These are phyloP conservation scores for Drosophila gunungcola DNA, from an alignment of 1,140 invertebrate genomes.

Conservation along the genomic window DNA sequence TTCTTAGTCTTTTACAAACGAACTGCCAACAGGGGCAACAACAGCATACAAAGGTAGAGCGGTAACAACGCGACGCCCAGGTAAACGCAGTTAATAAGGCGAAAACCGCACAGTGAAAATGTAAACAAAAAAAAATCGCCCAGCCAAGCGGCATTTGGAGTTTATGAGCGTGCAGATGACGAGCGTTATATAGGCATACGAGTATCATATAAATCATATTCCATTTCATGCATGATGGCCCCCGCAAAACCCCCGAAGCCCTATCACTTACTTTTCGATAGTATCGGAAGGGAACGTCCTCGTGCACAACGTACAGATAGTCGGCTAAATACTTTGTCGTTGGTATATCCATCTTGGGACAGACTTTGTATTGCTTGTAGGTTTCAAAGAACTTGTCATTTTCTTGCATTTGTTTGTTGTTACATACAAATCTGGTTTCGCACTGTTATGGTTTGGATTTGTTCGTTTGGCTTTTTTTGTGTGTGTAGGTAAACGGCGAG, in stretches of 20 bases:
- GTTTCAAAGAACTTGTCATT: constrained; percentile 82
- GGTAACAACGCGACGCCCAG: constrained; percentile 59
- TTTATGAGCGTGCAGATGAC: constrained; percentile 52
- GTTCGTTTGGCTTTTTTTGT: not conserved
- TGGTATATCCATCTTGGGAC: constrained; percentile 84
- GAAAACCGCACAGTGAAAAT: constrained; percentile 80
- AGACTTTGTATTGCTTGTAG: constrained; percentile 81
- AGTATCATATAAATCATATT: constrained; percentile 26
- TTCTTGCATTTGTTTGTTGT: constrained; percentile 80
- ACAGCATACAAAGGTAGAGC: constrained; percentile 30
- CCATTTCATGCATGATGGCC: constrained; percentile 51
- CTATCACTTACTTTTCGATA: constrained; percentile 83
- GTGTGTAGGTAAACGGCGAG: constrained; percentile 6
- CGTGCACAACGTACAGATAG: constrained; percentile 83
- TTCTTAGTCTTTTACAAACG: constrained; percentile 1
- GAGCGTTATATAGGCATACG: constrained; percentile 20
- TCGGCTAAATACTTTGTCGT: constrained; percentile 84
- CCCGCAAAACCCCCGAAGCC: constrained; percentile 1
- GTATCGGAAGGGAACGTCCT: constrained; percentile 84
- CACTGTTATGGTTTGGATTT: constrained; percentile 10
- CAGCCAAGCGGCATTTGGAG: constrained; percentile 40
- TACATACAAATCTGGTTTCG: constrained; percentile 44
- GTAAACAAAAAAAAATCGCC: constrained; percentile 73
- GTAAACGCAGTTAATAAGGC: constrained; percentile 76
- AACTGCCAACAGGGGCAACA: constrained; percentile 35